Conservation (phyloP, 2,797 vertebrate species). For the Thripadectes ignobilis region DNA sequence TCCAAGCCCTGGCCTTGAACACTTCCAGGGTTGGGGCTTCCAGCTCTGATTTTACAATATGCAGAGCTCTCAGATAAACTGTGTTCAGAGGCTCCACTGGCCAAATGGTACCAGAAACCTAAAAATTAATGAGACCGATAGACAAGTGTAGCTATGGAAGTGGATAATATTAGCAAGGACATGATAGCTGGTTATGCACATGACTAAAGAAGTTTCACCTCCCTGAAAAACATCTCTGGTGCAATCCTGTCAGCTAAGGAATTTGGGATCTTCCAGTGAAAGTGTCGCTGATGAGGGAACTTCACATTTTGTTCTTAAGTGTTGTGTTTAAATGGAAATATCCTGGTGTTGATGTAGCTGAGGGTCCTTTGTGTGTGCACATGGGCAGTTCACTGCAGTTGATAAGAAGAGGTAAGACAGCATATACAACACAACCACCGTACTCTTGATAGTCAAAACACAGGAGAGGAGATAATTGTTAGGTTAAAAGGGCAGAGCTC, state of each 20-base stretch:
- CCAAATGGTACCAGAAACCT: background rate
- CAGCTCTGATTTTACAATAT: background rate
- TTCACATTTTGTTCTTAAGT: background rate
- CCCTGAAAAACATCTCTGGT: background rate
- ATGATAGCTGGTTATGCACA: background rate
- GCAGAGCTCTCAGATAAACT: background rate
- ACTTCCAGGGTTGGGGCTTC: background rate
- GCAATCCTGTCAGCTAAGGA: background rate
- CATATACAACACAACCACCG: background rate
- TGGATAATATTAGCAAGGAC: background rate
- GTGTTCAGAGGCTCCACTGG: background rate
- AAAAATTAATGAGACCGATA: background rate
- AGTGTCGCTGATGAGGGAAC: background rate
- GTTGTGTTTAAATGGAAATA: background rate
- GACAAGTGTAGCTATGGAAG: background rate
- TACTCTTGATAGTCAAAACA: background rate
- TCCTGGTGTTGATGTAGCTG: fast-evolving
- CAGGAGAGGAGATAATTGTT: background rate
- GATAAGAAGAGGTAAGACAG: background rate
- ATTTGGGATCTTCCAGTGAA: background rate
- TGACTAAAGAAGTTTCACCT: background rate
- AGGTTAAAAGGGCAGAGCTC: background rate
- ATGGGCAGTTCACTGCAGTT: background rate
- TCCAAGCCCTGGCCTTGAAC: background rate
- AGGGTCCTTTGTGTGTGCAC: background rate